phyloP scores from a whole-genome alignment of 2,888 invertebrate genomes.

The Drosophila ustulata region DNA sequence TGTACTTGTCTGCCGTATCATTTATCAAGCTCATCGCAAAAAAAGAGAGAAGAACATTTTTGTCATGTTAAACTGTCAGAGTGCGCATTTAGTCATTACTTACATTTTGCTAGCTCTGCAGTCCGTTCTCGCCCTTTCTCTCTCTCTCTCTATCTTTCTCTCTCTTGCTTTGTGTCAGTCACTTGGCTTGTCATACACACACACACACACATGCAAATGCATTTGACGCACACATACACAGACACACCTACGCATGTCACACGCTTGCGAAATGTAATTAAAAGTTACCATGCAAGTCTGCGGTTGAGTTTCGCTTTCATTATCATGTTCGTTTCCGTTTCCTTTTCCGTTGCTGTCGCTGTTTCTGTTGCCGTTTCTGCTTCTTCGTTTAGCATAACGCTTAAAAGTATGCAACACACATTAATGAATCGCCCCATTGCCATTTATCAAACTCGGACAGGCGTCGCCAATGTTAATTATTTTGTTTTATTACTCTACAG shows the following conservation, averaged over 20 bases:
- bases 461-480: conserved; percentile 71
- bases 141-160: background rate
- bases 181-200: conserved; percentile 49
- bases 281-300: conserved; percentile 76
- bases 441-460: conserved; percentile 70
- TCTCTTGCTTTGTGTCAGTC: conserved; percentile 42
- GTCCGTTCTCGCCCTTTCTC: background rate
- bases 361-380: conserved; percentile 33
- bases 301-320: conserved; percentile 61
- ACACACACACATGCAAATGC: conserved; percentile 62
- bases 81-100: conserved; percentile 82
- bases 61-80: conserved; percentile 82
- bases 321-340: conserved; percentile 46
- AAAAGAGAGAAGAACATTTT: conserved; percentile 72
- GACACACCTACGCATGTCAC: conserved; percentile 25
- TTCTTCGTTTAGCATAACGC: conserved; percentile 62
- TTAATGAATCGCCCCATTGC: conserved; percentile 58
- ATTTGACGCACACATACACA: conserved; percentile 30
- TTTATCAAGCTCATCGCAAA: conserved; percentile 77
- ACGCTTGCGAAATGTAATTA: conserved; percentile 69
- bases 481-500: conserved; percentile 65
- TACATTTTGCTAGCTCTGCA: conserved; percentile 61
- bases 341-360: conserved; percentile 32
- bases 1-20: conserved; percentile 60
- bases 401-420: conserved; percentile 67